Base-by-base conservation (phyloP, 2,888 invertebrate genomes). In the Schizaphis graminum region DNA sequence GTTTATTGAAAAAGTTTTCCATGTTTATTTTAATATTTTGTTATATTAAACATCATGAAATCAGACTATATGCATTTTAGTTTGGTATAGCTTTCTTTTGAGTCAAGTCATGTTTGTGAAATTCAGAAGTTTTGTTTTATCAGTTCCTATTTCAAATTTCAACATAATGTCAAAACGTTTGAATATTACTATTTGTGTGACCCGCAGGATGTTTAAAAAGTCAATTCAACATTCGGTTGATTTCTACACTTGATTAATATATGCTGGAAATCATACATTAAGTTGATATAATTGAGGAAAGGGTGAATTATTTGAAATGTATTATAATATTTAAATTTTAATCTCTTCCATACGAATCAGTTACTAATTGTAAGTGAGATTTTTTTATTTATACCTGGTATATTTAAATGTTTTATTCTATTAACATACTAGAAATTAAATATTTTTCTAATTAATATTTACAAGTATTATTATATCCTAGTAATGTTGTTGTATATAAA, bases 51-150 rank as follows among this genome's bases (percentile, higher is more conserved):
- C 5, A 86, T 47, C 1, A 86, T 86, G 47, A 86, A 86, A 47
- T 47, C 47, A 47, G 21, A 77, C 77, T 67, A 77, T 8, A 86
- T 86, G 5, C 13, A 44, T 86, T 47, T 86, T 44, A 44, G 86
- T 86, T 47, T 28, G 86, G 28, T 47, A 86, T 44, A 47, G 13
- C n/a, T 86, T 86, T 86, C 7, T 16, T 86, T 86, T 47, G 26
- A 47, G 11, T 86, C 47, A 47, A 47, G 28, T 47, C 47, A 44
- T 44, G 47, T 47, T 13, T 86, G 47, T 10, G 47, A 47, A 44
- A 86, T 86, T 28, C 86, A 47, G 16, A 86, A 86, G 86, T 44
- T 47, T 86, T 86, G 44, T 86, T 86, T 47, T n/a, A 86, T 28
- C 86, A 86, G 21, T 47, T 77, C 16, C 35, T 35, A 77, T 13